These are phyloP conservation scores for Rhopalosiphum padi DNA, from an alignment of 1,140 invertebrate genomes.

Conservation along the genomic window DNA sequence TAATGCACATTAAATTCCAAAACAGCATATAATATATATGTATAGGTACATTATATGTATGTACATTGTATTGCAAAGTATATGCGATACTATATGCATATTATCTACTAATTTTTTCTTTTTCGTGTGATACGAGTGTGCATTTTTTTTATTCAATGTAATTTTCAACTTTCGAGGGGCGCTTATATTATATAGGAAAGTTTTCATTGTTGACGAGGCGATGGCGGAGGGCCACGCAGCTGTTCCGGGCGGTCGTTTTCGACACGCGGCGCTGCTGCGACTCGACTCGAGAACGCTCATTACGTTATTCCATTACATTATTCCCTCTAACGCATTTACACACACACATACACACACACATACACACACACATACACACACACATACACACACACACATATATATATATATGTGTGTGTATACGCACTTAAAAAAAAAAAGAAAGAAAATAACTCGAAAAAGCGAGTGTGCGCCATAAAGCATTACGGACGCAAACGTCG, in stretches of 20 bases:
- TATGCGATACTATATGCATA: background rate
- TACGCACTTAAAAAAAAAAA: background rate
- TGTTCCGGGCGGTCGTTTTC: conserved; percentile 32
- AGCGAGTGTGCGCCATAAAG: background rate
- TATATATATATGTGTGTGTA: too few species aligned
- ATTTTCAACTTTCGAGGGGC: conserved; percentile 22
- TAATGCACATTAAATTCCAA: too few species aligned
- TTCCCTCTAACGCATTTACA: background rate
- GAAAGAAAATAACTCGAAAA: conserved; percentile 18
- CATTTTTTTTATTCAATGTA: background rate
- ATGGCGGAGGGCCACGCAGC: background rate
- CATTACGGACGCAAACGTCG: conserved; percentile 2
- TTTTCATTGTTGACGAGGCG: background rate
- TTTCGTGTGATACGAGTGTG: background rate
- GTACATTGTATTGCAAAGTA: background rate
- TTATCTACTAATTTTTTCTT: background rate
- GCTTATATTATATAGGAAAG: conserved; percentile 10
- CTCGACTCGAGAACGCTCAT: background rate
- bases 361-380: background rate
- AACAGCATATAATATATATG: too few species aligned
- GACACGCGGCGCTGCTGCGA: conserved; percentile 39
- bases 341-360: background rate
- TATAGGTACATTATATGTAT: too few species aligned
- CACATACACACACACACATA: background rate
- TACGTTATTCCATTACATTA: background rate